phyloP scores from a whole-genome alignment of 2,113 vertebrate genomes.

The Syngnathus typhle region DNA sequence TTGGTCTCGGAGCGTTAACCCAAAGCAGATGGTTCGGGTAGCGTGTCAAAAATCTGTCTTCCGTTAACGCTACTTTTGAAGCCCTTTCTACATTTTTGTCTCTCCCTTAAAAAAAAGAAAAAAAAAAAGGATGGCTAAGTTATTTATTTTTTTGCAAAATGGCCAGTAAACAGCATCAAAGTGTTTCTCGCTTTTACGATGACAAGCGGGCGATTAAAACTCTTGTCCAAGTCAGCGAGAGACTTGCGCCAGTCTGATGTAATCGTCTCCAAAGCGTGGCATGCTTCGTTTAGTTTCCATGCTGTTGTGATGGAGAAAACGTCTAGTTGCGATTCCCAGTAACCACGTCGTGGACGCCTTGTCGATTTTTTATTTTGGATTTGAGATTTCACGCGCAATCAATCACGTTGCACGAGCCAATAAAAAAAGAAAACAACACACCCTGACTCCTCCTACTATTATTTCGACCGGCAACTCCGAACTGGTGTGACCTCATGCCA shows the following conservation, averaged over 20 bases:
- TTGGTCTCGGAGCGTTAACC: conserved; percentile 73
- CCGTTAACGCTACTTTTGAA: conserved; percentile 79
- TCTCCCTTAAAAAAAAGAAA: conserved; percentile 3
- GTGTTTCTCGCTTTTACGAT: conserved; percentile 41
- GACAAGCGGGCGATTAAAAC: conserved; percentile 39
- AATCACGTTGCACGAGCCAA: neutral
- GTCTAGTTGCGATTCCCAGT: conserved; percentile 57
- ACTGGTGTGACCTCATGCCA: conserved; percentile 53
- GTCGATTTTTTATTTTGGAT: conserved; percentile 24
- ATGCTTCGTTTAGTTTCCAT: conserved; percentile 50
- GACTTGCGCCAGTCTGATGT: conserved; percentile 28
- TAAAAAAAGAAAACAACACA: too few species aligned
- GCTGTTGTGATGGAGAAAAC: conserved; percentile 42
- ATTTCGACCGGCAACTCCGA: conserved; percentile 50
- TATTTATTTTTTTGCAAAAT: conserved; percentile 68
- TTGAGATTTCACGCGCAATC: conserved; percentile 13
- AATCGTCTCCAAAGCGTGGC: conserved; percentile 44
- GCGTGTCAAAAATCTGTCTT: conserved; percentile 86
- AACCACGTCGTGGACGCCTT: conserved; percentile 45
- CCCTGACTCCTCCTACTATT: conserved; percentile 3
- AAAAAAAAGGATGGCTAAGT: conserved; percentile 69
- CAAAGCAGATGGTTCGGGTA: conserved; percentile 83
- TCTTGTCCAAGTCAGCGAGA: conserved; percentile 28
- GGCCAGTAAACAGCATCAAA: conserved; percentile 84
- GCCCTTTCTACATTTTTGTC: conserved; percentile 52